Conservation (phyloP, 2,888 invertebrate genomes). For the Andrena chrysosceles region DNA sequence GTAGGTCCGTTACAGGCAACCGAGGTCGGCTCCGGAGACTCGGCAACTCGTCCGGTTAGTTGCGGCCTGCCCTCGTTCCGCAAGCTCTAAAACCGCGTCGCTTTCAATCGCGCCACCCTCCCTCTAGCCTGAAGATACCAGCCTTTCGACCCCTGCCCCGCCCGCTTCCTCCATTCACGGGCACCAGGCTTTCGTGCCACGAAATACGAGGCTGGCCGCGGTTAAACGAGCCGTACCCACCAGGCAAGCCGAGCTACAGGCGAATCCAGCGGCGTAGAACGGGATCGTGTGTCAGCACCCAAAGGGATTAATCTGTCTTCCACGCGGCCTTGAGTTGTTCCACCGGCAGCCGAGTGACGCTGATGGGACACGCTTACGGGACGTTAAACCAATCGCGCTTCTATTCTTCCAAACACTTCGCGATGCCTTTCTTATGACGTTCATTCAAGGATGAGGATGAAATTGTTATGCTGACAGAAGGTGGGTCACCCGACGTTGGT, state of each 20-base stretch:
- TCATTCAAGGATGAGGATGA: no score
- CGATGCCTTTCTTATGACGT: no score
- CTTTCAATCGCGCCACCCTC: slow-evolving; percentile 66
- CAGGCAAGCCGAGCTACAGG: slow-evolving; percentile 12
- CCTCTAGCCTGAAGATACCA: slow-evolving; percentile 52
- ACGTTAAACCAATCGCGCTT: no score
- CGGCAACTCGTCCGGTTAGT: slow-evolving; percentile 70
- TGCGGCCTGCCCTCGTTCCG: slow-evolving; percentile 70
- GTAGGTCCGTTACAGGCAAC: slow-evolving; percentile 74
- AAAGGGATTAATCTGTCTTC: slow-evolving; percentile 15
- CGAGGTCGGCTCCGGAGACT: slow-evolving; percentile 56
- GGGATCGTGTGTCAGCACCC: slow-evolving; percentile 6
- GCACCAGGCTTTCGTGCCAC: slow-evolving; percentile 36
- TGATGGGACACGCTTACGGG: not conserved
- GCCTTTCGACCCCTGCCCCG: slow-evolving; percentile 29
- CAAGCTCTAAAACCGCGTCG: slow-evolving; percentile 71
- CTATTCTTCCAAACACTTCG: no score
- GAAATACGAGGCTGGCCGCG: slow-evolving; percentile 51
- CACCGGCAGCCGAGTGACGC: not conserved
- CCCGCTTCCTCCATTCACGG: slow-evolving; percentile 42
- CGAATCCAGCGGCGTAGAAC: not conserved
- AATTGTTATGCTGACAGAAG: no score
- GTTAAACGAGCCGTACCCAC: slow-evolving; percentile 66
- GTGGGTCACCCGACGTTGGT: no score
- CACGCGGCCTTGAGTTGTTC: not conserved